These are phyloP conservation scores for Dasyprocta punctata DNA, from an alignment of 2,113 vertebrate genomes.

Conservation along the genomic window DNA sequence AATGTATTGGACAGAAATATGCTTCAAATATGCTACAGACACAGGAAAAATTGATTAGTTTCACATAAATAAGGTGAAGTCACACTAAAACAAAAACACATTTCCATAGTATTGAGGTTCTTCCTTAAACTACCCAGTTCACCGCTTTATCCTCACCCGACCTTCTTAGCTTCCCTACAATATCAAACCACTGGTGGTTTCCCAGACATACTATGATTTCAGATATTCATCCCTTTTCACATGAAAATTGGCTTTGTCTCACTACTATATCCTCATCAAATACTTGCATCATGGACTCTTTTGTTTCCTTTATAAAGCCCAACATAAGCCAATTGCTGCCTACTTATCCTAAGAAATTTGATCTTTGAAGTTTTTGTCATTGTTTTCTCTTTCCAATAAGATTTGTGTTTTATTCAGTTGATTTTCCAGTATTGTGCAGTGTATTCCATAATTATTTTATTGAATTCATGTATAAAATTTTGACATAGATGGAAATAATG, in stretches of 20 bases:
- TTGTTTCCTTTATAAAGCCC: neutral
- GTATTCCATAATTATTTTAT: neutral
- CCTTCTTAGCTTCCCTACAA: neutral
- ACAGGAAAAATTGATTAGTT: neutral
- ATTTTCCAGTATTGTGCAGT: neutral
- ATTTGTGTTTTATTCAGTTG: neutral
- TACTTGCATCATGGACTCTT: neutral
- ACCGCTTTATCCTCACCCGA: neutral
- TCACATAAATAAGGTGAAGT: too few species aligned
- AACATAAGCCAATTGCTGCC: neutral
- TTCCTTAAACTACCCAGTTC: neutral
- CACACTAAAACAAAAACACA: neutral
- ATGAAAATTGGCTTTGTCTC: neutral
- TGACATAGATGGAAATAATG: neutral
- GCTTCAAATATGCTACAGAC: neutral
- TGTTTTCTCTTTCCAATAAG: neutral
- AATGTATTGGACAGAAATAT: neutral
- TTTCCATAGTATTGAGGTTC: rapidly evolving
- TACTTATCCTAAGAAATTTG: neutral
- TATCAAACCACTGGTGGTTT: neutral
- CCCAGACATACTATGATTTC: neutral
- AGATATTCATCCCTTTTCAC: neutral
- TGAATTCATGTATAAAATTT: neutral
- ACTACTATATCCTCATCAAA: neutral
- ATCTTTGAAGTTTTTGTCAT: neutral